Conservation (phyloP, 2,797 vertebrate genomes). For the Labroides dimidiatus region DNA sequence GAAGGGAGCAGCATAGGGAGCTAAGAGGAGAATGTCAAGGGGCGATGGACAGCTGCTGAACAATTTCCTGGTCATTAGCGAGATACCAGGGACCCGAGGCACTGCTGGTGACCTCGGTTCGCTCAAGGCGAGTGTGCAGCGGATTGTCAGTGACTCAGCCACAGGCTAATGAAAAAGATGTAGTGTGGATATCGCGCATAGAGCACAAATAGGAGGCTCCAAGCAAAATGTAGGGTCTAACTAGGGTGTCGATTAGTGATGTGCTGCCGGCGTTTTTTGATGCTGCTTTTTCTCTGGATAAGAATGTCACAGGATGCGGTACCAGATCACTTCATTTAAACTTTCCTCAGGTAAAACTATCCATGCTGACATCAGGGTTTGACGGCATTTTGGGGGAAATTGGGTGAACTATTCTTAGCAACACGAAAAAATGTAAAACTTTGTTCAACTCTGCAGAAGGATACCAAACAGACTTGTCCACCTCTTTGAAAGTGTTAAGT, state of each 20-base stretch:
- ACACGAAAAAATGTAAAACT: too few species aligned
- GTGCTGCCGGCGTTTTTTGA: neutral
- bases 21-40: slow-evolving; percentile 50
- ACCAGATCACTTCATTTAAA: too few species aligned
- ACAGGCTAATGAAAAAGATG: slow-evolving; percentile 13
- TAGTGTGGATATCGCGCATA: neutral
- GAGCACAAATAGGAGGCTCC: neutral
- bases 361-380: neutral
- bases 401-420: too few species aligned
- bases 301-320: neutral
- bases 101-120: slow-evolving; percentile 10
- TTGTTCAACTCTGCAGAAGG: too few species aligned
- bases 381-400: too few species aligned
- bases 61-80: slow-evolving; percentile 49
- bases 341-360: neutral
- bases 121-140: slow-evolving; percentile 9
- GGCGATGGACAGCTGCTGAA: slow-evolving; percentile 48
- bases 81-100: slow-evolving; percentile 32
- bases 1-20: slow-evolving; percentile 27
- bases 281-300: fast-evolving
- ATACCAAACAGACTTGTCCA: too few species aligned
- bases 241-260: neutral
- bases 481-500: too few species aligned
- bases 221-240: neutral
- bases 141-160: slow-evolving; percentile 12